These are phyloP conservation scores for Athalia rosae DNA, from an alignment of 2,888 invertebrate species.

Conservation along the genomic window DNA sequence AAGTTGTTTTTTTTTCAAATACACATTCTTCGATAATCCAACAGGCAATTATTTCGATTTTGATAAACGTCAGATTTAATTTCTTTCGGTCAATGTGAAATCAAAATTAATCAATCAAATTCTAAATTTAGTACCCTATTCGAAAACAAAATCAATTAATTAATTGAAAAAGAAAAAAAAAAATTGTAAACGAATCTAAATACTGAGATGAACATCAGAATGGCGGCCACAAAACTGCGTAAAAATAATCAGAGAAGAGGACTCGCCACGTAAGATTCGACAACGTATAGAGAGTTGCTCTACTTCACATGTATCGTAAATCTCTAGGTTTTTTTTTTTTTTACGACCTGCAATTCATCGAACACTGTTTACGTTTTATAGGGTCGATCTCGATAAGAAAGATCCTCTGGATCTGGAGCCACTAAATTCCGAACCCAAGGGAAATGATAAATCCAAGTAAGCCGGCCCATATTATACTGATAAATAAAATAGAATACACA, in stretches of 20 bases:
- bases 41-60: not conserved
- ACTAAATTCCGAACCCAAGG: constrained; percentile 40
- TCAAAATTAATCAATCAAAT: constrained; percentile 4
- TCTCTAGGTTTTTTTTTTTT: constrained; percentile 12
- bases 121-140: not conserved
- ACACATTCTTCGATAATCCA: not conserved
- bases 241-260: constrained; percentile 25
- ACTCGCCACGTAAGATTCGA: not conserved
- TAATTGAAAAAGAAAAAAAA: not conserved
- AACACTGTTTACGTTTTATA: constrained; percentile 29
- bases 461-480: constrained; percentile 5
- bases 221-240: constrained; percentile 4
- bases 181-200: not conserved
- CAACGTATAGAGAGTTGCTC: not conserved
- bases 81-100: not conserved
- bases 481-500: not conserved
- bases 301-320: constrained; percentile 27
- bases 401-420: constrained; percentile 37
- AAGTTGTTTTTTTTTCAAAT: constrained; percentile 15
- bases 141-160: not conserved
- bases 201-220: not conserved
- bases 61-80: constrained; percentile 1
- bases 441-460: constrained; percentile 24
- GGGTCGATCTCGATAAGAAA: constrained; percentile 25
- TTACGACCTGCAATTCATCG: constrained; percentile 15